A percentile compares a stretch with the other conserved stretches of the same genome.
Evolutionary conservation across 2,797 vertebrate species (phyloP).

Genomic region (Hoplostethus mediterraneus): DNA sequence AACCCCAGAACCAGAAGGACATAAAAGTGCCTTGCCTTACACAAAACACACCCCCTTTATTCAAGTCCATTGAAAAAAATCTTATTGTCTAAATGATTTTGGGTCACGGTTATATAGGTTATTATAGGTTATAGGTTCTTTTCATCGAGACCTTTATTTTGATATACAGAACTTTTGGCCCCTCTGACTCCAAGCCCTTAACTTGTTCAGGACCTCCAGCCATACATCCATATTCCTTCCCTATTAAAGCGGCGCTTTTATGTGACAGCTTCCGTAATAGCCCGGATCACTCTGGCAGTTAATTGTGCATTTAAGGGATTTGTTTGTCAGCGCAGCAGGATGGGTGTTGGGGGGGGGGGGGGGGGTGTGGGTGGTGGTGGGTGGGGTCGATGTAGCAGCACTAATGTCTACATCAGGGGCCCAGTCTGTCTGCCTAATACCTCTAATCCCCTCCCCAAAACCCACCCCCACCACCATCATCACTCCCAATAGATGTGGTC

Average conservation of each 20-base stretch:
- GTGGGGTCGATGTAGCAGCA: conserved; percentile 41
- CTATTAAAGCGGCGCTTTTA: not conserved
- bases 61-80: conserved; percentile 21
- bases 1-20: not conserved
- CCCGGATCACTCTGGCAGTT: conserved; percentile 18
- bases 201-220: conserved; percentile 10
- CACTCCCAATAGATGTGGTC: conserved; percentile 43
- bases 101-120: conserved; percentile 26
- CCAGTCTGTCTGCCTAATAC: conserved; percentile 53
- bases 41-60: not conserved
- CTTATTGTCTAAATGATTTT: conserved; percentile 41
- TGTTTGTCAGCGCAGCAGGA: conserved; percentile 36
- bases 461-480: conserved; percentile 5
- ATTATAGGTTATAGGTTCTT: not conserved
- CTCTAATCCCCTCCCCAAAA: conserved; percentile 56
- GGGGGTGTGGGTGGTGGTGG: conserved; percentile 9
- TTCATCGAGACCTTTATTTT: conserved; percentile 9
- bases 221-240: not conserved
- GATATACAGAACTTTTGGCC: not conserved
- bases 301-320: conserved; percentile 55
- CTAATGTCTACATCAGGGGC: conserved; percentile 59
- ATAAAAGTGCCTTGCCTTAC: not conserved
- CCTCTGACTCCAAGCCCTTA: not conserved
- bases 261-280: conserved; percentile 1
- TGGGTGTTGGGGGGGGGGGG: conserved; percentile 10